Evolutionary conservation across 2,888 invertebrate species (phyloP).

Genomic region (Lasius platythorax): DNA sequence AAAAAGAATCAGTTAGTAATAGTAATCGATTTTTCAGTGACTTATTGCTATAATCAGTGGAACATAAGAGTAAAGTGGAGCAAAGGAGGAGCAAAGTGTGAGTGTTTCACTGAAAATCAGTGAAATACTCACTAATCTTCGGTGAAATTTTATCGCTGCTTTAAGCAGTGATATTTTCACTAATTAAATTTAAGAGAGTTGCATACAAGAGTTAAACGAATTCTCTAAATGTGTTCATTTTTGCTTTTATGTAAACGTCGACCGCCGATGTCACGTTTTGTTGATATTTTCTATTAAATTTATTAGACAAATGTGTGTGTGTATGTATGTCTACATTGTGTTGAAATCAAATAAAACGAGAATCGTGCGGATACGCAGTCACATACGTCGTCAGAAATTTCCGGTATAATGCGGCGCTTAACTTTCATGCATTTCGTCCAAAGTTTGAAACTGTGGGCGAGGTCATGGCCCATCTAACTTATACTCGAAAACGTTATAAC

Average conservation of each 20-base stretch:
- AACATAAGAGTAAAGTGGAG: neutral
- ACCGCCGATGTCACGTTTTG: neutral
- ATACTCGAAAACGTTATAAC: slow-evolving; percentile 49
- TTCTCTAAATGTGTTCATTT: neutral
- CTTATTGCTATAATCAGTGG: neutral
- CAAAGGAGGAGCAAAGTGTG: neutral
- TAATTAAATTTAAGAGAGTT: neutral
- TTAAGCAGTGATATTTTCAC: neutral
- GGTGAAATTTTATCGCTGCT: neutral
- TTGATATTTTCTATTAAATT: neutral
- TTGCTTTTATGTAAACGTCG: neutral
- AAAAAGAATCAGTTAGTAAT: neutral
- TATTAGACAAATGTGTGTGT: neutral
- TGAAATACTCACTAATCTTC: neutral
- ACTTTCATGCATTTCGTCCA: slow-evolving; percentile 31
- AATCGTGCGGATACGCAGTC: slow-evolving; percentile 21
- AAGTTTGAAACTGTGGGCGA: slow-evolving; percentile 35
- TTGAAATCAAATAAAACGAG: slow-evolving; percentile 13
- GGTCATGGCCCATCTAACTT: slow-evolving; percentile 56
- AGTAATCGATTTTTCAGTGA: neutral
- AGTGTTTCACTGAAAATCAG: neutral
- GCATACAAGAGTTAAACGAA: neutral
- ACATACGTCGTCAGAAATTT: slow-evolving; percentile 29
- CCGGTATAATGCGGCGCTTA: slow-evolving; percentile 23
- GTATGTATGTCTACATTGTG: neutral